Evolutionary conservation across 2,888 invertebrate genomes (phyloP), one percentile per base, ranked within the genome.

Genomic region (Idaea biselata): DNA sequence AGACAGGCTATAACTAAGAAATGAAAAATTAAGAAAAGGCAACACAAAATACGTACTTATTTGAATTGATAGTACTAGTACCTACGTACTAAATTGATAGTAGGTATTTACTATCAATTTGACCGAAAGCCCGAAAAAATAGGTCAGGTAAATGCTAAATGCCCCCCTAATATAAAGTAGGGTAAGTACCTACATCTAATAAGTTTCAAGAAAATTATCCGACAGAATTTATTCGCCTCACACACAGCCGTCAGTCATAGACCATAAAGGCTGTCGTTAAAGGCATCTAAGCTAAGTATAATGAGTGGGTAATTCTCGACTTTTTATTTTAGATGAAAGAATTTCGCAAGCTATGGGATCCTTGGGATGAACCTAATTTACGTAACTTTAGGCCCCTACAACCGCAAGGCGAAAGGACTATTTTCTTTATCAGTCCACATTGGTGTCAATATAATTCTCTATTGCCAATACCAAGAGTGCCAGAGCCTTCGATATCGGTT

Each of bases 361-460:
- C 88, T 0, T 91, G 89, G 89, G 91, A 91, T 62, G 88, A 92
- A 60, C 93, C 89, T 0, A 88, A 94, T 53, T 68, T 87, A 8
- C 75, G 88, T n/a, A 95, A 95, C 78, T 94, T 80, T 68, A 88
- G 95, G 64, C 81, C 89, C 0, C 78, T 93, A 1, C 93, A 94
- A 76, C 87, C 89, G 1, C 73, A 82, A 4, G 72, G 77, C 18
- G 79, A 84, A 7, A 82, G 94, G 54, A 85, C 85, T 17, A 69
- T 95, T 0, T 93, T 93, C 69, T 93, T 94, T 63, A 92, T 94
- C 53, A 91, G 85, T 63, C 93, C 94, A 1, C 93, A 93, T 62
- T 89, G 89, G 83, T 81, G 76, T 60, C 87, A 87, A 63, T 93
- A 93, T 71, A 90, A 93, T 65, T 93, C 94, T 0, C 73, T 93